Evolutionary conservation across 2,888 invertebrate genomes (phyloP).

Genomic region (Drosophila kanekoi): DNA sequence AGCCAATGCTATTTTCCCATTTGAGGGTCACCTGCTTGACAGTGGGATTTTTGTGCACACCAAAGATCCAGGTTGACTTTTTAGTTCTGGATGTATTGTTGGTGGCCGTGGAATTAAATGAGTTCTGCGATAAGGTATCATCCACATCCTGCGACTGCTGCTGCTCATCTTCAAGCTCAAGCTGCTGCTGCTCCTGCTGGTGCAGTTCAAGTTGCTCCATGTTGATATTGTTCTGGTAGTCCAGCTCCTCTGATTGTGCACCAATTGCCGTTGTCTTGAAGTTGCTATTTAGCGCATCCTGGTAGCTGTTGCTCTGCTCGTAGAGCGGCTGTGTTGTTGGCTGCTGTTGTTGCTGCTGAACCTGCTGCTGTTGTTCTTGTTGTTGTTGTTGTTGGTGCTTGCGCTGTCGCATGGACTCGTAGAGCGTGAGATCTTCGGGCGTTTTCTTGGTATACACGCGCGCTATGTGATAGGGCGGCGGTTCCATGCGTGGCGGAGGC

Average conservation of each 20-base stretch:
- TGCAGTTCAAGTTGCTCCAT: constrained; percentile 33
- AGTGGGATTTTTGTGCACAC: constrained; percentile 84
- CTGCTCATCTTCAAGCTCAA: constrained; percentile 35
- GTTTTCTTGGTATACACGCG: constrained; percentile 92
- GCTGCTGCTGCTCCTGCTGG: constrained; percentile 28
- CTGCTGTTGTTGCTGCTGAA: constrained; percentile 44
- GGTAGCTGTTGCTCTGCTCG: constrained; percentile 44
- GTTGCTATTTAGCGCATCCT: constrained; percentile 73
- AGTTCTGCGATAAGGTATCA: constrained; percentile 59
- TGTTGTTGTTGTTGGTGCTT: constrained; percentile 63
- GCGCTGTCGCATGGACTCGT: constrained; percentile 82
- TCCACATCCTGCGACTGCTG: constrained; percentile 45
- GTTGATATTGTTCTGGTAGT: constrained; percentile 72
- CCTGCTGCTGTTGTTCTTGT: constrained; percentile 43
- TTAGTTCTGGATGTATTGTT: constrained; percentile 59
- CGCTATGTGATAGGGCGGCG: constrained; percentile 94
- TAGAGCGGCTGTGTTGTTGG: constrained; percentile 32
- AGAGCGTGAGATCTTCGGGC: constrained; percentile 82
- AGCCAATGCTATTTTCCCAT: constrained; percentile 80
- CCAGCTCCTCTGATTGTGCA: constrained; percentile 51
- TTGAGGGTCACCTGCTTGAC: constrained; percentile 83
- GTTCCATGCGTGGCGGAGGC: constrained; percentile 84
- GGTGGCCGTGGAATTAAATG: constrained; percentile 66
- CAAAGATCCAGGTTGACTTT: constrained; percentile 83
- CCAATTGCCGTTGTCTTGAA: constrained; percentile 74